Base-by-base conservation (phyloP, 2,113 vertebrate genomes). In the Melanotaenia duboulayi region DNA sequence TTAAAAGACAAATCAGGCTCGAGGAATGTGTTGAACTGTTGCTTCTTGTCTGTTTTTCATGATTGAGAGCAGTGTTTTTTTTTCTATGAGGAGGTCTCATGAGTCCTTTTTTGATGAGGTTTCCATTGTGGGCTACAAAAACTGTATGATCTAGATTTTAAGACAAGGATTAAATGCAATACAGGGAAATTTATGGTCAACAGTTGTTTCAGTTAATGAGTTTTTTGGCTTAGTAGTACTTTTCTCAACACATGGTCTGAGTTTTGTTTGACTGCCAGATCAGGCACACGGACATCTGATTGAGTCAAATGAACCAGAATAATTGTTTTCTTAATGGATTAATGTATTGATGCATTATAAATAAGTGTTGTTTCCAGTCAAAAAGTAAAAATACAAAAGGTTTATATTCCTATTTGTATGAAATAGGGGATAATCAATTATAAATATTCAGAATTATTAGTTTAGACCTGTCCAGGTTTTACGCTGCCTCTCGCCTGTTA, bases 111-210 rank as follows among this genome's bases (percentile, higher is more conserved):
- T 35, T 52, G 52, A 61, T 64, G 60, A 80, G 52, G 37, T 55
- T 71, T 11, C 17, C 6, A 11, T 68, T 72, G 51, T 70, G 62
- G 49, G 35, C 52, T 57, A 74, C 46, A 76, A 68, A 64, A 81
- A 58, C 4, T 66, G 20, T 59, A 56, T 65, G 28, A 19, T 25
- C 28, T 46, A 12, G 35, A 76, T 76, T 61, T 68, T 42, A 61
- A 74, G 65, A 76, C 28, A 35, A 64, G 62, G 62, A 79, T 61
- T 65, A 78, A 71, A 14, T 11, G 9, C 25, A 35, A 20, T 61
- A 35, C 28, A 69, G 57, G 65, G 44, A 24, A 60, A 58, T 80
- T 68, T 13, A 39, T 42, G 23, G 8, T 71, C 17, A 13, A 14
- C 39, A 1, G 49, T 50, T 72, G 37, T 69, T 25, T 65, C 54